Evolutionary conservation across 2,888 invertebrate species (phyloP).

Genomic region (Brachypalpus laphriformis): DNA sequence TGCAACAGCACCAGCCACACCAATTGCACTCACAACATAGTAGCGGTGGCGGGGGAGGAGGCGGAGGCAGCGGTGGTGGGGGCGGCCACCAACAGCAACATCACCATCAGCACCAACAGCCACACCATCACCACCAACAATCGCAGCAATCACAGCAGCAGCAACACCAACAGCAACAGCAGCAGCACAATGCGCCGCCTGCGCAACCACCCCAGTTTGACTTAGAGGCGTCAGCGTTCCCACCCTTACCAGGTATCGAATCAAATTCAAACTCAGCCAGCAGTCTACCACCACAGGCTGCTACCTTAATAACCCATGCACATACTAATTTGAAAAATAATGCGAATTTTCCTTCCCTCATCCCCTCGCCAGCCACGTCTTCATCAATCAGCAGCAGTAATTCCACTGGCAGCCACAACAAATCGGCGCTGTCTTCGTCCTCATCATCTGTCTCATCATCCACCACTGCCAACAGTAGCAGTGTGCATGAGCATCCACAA

Average conservation of each 20-base stretch:
- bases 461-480: slow-evolving; percentile 75
- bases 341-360: slow-evolving; percentile 76
- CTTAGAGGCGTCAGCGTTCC: slow-evolving; percentile 90
- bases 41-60: slow-evolving; percentile 71
- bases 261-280: slow-evolving; percentile 77
- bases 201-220: slow-evolving; percentile 88
- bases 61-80: slow-evolving; percentile 33
- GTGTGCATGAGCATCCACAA: slow-evolving; percentile 51
- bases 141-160: slow-evolving; percentile 75
- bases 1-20: slow-evolving; percentile 74
- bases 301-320: slow-evolving; percentile 59
- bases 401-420: slow-evolving; percentile 48
- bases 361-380: slow-evolving; percentile 72
- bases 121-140: slow-evolving; percentile 74
- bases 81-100: slow-evolving; percentile 68
- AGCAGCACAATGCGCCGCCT: slow-evolving; percentile 79
- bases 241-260: slow-evolving; percentile 89
- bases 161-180: slow-evolving; percentile 79
- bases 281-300: slow-evolving; percentile 60
- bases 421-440: slow-evolving; percentile 77
- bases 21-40: slow-evolving; percentile 66
- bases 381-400: slow-evolving; percentile 54
- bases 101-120: slow-evolving; percentile 52
- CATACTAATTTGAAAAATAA: slow-evolving; percentile 72
- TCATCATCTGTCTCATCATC: slow-evolving; percentile 31